Percentiles rank a stretch among this genome's conserved stretches.
Evolutionary conservation across 1,140 invertebrate species (phyloP).

Genomic region (Atta texana): DNA sequence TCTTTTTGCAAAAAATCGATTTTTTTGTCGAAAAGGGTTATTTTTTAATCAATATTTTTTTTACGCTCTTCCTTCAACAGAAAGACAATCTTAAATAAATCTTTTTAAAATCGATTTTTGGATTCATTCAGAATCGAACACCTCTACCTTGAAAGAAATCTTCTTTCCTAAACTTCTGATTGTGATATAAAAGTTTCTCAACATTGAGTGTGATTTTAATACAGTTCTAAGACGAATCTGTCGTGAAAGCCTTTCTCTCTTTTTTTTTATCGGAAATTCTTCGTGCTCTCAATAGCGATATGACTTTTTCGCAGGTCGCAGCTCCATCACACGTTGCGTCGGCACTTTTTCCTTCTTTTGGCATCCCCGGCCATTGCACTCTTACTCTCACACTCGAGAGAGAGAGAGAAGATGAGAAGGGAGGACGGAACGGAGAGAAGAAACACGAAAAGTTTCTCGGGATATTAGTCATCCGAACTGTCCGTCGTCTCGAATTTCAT

Average conservation of each 20-base stretch:
- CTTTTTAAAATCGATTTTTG: too few species aligned
- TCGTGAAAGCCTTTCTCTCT: neutral
- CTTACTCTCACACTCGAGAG: constrained; percentile 6
- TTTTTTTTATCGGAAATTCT: neutral
- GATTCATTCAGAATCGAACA: too few species aligned
- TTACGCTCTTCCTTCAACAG: too few species aligned
- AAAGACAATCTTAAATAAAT: too few species aligned
- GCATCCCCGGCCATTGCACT: constrained; percentile 40
- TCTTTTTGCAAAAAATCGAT: too few species aligned
- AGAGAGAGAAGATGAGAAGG: neutral
- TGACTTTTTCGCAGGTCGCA: neutral
- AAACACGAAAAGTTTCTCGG: constrained; percentile 49
- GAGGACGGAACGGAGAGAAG: constrained; percentile 4
- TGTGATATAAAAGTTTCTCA: neutral
- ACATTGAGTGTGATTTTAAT: neutral
- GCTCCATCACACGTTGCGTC: constrained; percentile 3
- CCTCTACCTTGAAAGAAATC: neutral
- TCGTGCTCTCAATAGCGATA: neutral
- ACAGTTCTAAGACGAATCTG: neutral
- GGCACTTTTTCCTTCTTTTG: constrained; percentile 17
- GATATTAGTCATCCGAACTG: constrained; percentile 45
- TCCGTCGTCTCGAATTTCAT: constrained; percentile 25
- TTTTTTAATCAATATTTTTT: too few species aligned
- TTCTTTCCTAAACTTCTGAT: neutral
- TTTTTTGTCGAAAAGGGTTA: too few species aligned